Percentiles rank a stretch among this genome's conserved stretches.
phyloP scores from a whole-genome alignment of 1,140 invertebrate species.

The Neotoxoptera formosana region DNA sequence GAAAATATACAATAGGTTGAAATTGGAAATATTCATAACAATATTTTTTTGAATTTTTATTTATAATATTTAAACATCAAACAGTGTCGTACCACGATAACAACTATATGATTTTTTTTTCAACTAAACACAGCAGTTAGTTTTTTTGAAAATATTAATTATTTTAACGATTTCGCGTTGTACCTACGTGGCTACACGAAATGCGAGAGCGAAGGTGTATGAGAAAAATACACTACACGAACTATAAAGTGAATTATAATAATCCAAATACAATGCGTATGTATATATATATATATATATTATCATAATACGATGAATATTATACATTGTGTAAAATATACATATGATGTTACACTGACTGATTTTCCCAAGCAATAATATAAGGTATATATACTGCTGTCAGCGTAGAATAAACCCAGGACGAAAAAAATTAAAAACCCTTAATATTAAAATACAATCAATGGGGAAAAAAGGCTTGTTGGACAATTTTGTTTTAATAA shows the following conservation, averaged over 20 bases:
- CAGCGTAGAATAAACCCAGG: not conserved
- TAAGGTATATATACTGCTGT: too few species aligned
- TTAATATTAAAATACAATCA: conserved; percentile 34
- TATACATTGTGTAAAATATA: not conserved
- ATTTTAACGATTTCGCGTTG: not conserved
- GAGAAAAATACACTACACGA: not conserved
- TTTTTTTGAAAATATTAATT: not conserved
- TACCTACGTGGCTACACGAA: too few species aligned
- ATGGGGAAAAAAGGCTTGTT: conserved; percentile 1
- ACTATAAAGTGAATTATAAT: not conserved
- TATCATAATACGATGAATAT: not conserved
- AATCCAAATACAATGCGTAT: not conserved
- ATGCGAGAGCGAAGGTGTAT: not conserved
- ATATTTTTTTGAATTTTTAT: not conserved
- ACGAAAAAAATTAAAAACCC: not conserved
- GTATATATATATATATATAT: not conserved
- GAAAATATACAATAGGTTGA: too few species aligned
- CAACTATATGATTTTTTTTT: not conserved
- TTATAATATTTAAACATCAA: not conserved
- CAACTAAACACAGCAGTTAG: not conserved
- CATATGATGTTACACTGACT: not conserved
- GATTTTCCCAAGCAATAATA: not conserved
- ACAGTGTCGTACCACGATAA: too few species aligned
- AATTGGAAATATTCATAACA: too few species aligned
- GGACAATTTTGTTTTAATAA: conserved; percentile 42